Evolutionary conservation across 2,113 vertebrate species (phyloP), one percentile per base, ranked within the genome.

Genomic region (Dromaius novaehollandiae): DNA sequence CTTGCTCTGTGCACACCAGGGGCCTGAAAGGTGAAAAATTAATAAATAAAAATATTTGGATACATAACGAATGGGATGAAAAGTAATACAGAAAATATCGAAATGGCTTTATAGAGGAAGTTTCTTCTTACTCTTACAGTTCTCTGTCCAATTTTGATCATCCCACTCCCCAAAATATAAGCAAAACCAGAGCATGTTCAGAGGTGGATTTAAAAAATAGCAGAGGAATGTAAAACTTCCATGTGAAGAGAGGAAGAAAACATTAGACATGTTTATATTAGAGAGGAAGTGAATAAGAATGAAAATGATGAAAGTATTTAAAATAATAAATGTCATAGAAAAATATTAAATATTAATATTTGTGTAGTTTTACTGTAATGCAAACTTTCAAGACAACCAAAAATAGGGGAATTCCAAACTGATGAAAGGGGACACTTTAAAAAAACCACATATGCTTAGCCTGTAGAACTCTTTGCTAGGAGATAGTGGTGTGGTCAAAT

Each of bases 1-100:
- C 44, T 38, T 85, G 56, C 18, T 92, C 51, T 34, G 7, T 2
- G 2, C 79, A 93, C 42, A 92, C 46, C 28, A 95, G 77, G n/a
- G 73, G 7, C 28, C 30, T 4, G 18, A 86, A 96, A 90, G 36
- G 17, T 11, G 84, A 96, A 82, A 73, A 48, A 68, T 20, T 42
- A 87, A 89, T 64, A 86, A 84, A 79, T 83, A 92, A 89, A 90
- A 84, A 85, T 64, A 86, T 64, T 51, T 88, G 34, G 32, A 82
- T 79, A 14, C 38, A 87, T 84, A 38, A 93, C 69, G 24, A 76
- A 77, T 51, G 21, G 40, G 26, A 80, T 94, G 44, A 69, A 93
- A 93, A 63, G 12, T 80, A 89, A 93, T 70, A 80, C 17, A 77
- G 34, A 78, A 90, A 81, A 81, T 16, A 92, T 84, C 92, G 61